Base-by-base conservation (phyloP, 2,797 vertebrate species). In the Sebastes wilsoni region DNA sequence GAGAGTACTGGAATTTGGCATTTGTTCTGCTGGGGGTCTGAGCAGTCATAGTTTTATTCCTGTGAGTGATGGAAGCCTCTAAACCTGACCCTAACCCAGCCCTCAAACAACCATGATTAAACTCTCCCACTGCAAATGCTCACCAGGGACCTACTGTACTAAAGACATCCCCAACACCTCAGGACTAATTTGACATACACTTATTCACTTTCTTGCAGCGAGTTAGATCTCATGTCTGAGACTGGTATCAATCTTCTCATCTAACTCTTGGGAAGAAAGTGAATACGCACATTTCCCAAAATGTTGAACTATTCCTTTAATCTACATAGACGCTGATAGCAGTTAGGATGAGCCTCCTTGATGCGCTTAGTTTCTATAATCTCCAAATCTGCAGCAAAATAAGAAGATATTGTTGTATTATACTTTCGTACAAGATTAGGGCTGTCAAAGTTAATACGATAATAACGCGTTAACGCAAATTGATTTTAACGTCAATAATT, bases 1-100 rank as follows among this genome's bases (percentile, higher is more conserved):
- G 81, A 89, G 80, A 82, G 38, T 52, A n/a, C 60, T 81, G 67
- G 78, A 89, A 85, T 85, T 66, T 60, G 77, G 38, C 42, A 32
- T 56, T 78, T 32, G 38, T 82, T 38, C 27, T 27, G 64, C 56
- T 66, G 75, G 25, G 54, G 42, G 72, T 75, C 80, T 49, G 11
- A 79, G 49, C 20, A 42, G 18, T 49, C 7, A 0, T 38, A 80
- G 69, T 85, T 79, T 79, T 60, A 74, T 66, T 66, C 70, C 59
- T 71, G 13, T 52, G 58, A 87, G 66, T 80, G 62, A 82, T 81
- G 61, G 65, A 80, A 62, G 42, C 65, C 58, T 80, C 54, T 66
- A 69, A 85, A 85, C 22, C 9, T 54, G 18, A 69, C 18, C n/a
- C 38, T 13, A 20, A 46, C 36, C 18, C 2, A 38, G 4, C 32